Evolutionary conservation across 2,113 vertebrate genomes (phyloP).

Genomic region (Merops nubicus): DNA sequence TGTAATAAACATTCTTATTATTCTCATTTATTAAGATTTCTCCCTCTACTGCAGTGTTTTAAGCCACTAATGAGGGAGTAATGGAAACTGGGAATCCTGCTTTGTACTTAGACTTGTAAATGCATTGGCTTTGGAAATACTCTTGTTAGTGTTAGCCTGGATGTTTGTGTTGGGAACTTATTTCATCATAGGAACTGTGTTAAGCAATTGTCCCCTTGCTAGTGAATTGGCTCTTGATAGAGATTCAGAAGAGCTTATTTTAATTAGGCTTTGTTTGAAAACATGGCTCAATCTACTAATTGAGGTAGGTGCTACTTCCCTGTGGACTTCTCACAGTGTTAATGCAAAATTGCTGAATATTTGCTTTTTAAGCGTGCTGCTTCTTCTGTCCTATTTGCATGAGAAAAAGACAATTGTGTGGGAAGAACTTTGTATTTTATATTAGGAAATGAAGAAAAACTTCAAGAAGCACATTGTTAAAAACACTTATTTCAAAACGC

Average conservation of each 20-base stretch:
- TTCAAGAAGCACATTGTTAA: background rate
- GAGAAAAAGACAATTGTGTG: background rate
- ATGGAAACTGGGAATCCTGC: background rate
- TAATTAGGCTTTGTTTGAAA: constrained; percentile 63
- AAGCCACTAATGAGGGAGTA: constrained; percentile 21
- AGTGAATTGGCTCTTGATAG: constrained; percentile 22
- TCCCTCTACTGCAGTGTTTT: background rate
- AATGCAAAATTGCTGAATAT: background rate
- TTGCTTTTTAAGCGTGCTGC: background rate
- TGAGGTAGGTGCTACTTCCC: constrained; percentile 26
- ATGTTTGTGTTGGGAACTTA: background rate
- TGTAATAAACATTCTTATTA: background rate
- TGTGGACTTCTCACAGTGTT: background rate
- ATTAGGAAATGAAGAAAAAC: background rate
- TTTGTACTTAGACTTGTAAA: background rate
- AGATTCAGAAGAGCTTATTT: constrained; percentile 40
- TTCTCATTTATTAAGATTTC: background rate
- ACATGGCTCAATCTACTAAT: constrained; percentile 9
- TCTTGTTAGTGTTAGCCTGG: background rate
- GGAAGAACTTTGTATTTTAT: background rate
- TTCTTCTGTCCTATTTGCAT: background rate
- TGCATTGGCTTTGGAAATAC: background rate
- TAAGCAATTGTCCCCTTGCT: constrained; percentile 25
- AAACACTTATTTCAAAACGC: background rate
- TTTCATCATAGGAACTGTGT: constrained; percentile 11